Evolutionary conservation across 2,797 vertebrate genomes (phyloP).

Genomic region (Balearica regulorum): DNA sequence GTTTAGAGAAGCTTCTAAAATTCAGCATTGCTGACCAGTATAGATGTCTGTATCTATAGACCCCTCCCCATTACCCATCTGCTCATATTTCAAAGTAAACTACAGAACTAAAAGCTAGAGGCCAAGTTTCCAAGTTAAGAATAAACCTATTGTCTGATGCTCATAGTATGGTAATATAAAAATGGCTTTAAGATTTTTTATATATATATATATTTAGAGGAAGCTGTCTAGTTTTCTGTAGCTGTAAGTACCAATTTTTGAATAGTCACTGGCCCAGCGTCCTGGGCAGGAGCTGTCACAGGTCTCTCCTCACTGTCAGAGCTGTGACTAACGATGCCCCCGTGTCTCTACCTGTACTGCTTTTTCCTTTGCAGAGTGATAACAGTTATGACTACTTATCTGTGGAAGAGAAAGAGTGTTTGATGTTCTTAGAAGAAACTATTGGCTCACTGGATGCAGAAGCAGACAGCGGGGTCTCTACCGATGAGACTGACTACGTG

Average conservation of each 20-base stretch:
- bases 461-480: slow-evolving; percentile 82
- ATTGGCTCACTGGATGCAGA: slow-evolving; percentile 89
- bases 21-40: not conserved
- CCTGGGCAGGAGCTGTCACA: not conserved
- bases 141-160: not conserved
- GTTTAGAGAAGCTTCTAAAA: not conserved
- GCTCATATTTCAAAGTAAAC: not conserved
- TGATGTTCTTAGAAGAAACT: slow-evolving; percentile 93
- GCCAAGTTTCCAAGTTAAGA: not conserved
- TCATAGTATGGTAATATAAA: not conserved
- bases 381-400: slow-evolving; percentile 87
- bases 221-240: not conserved
- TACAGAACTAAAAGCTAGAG: not conserved
- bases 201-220: not conserved
- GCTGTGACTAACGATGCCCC: not conserved
- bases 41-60: not conserved
- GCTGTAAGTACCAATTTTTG: not conserved
- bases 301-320: not conserved
- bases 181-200: not conserved
- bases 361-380: slow-evolving; percentile 78
- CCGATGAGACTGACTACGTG: slow-evolving; percentile 66
- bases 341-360: not conserved
- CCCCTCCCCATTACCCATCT: not conserved
- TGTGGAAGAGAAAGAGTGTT: slow-evolving; percentile 89
- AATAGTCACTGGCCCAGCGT: not conserved